phyloP scores from a whole-genome alignment of 2,113 vertebrate genomes.

The Cyanistes caeruleus region DNA sequence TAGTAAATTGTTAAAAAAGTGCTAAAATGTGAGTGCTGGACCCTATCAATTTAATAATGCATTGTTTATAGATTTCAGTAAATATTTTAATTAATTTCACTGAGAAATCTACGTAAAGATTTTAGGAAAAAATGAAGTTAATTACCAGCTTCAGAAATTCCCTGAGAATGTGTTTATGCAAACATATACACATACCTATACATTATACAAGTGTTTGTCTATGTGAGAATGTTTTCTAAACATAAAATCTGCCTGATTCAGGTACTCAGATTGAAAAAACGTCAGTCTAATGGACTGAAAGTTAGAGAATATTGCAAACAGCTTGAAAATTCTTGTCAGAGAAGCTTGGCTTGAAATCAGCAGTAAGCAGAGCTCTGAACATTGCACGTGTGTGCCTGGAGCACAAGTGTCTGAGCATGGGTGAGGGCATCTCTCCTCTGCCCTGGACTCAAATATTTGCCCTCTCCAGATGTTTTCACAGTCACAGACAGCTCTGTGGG shows the following conservation, averaged over 20 bases:
- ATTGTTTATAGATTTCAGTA: conserved; percentile 42
- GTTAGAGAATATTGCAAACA: not conserved
- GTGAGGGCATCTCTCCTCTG: not conserved
- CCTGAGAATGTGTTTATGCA: not conserved
- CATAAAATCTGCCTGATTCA: not conserved
- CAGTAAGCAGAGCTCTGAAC: not conserved
- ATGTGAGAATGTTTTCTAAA: not conserved
- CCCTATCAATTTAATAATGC: conserved; percentile 31
- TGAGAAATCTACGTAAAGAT: not conserved
- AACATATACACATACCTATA: not conserved
- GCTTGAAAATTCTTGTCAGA: not conserved
- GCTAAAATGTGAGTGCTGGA: conserved; percentile 50
- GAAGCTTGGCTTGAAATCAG: not conserved
- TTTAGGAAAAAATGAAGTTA: not conserved
- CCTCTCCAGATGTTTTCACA: not conserved
- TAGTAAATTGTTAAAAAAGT: conserved; percentile 48
- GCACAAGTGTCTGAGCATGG: not conserved
- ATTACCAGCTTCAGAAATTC: not conserved
- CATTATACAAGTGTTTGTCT: not conserved
- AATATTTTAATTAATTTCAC: conserved; percentile 20
- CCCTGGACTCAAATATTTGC: not conserved
- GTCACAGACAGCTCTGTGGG: not conserved
- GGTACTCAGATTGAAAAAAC: not conserved
- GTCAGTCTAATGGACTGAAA: not conserved
- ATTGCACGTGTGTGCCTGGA: not conserved